Conservation (phyloP, 2,888 invertebrate species). For the Hydrotaea cyrtoneurina region DNA sequence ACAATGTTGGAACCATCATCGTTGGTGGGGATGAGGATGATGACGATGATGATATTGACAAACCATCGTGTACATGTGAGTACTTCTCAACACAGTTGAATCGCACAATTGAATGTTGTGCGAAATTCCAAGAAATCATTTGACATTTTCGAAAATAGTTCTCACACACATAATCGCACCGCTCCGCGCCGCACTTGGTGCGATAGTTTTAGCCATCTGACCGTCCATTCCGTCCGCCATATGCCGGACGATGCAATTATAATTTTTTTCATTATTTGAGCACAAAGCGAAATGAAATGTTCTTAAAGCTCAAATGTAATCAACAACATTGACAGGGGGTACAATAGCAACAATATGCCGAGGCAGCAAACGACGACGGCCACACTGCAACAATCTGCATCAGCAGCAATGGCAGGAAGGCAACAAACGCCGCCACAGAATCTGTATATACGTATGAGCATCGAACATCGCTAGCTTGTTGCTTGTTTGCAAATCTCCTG, state of each 20-base stretch:
- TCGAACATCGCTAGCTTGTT: constrained; percentile 25
- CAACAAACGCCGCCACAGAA: not conserved
- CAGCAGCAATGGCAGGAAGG: not conserved
- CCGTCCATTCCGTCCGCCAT: not conserved
- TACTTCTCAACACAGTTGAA: constrained; percentile 12
- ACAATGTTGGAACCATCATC: not conserved
- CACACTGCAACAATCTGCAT: constrained; percentile 2
- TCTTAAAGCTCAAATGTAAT: constrained; percentile 63
- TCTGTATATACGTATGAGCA: no score
- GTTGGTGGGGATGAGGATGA: constrained; percentile 16
- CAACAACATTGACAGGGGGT: constrained; percentile 61
- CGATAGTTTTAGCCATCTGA: no score
- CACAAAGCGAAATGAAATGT: constrained; percentile 50
- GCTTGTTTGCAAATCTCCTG: constrained; percentile 65
- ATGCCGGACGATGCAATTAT: constrained; percentile 57
- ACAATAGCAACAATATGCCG: constrained; percentile 36
- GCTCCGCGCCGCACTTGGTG: no score
- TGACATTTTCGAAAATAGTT: constrained; percentile 55
- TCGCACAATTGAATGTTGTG: constrained; percentile 15
- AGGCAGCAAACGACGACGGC: not conserved
- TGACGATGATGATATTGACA: constrained; percentile 12
- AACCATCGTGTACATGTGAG: not conserved
- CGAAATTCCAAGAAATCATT: constrained; percentile 54
- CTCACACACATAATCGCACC: constrained; percentile 54
- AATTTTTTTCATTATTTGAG: constrained; percentile 51